Evolutionary conservation across 2,888 invertebrate genomes (phyloP).

Genomic region (Lacanobia wlatinum): DNA sequence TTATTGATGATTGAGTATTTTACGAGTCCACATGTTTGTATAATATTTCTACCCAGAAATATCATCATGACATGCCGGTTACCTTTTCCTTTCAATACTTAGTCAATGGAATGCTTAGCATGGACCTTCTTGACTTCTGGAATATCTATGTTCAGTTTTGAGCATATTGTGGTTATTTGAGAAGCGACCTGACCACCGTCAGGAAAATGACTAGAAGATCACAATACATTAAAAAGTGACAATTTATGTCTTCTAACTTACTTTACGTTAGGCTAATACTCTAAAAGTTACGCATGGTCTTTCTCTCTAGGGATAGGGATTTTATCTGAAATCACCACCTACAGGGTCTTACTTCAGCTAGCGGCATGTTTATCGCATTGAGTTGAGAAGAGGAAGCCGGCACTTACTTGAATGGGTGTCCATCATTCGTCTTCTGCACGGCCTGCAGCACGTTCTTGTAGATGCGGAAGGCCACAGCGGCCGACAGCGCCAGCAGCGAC

Average conservation of each 20-base stretch:
- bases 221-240: too few species aligned
- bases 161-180: background rate
- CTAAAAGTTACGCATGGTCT: background rate
- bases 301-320: background rate
- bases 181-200: background rate
- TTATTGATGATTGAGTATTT: slow-evolving; percentile 6
- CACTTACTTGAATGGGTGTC: slow-evolving; percentile 99
- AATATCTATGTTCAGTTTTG: background rate
- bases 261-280: too few species aligned
- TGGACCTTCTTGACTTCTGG: background rate
- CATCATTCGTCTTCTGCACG: slow-evolving; percentile 98
- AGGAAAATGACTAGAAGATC: too few species aligned
- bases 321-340: background rate
- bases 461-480: slow-evolving; percentile 98
- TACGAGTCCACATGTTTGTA: background rate
- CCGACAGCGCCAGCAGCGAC: slow-evolving; percentile 95
- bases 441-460: slow-evolving; percentile 99
- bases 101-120: background rate
- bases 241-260: too few species aligned
- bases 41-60: background rate
- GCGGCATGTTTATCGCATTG: background rate
- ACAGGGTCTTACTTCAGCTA: background rate
- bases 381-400: background rate
- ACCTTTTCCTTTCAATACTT: too few species aligned
- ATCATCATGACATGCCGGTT: too few species aligned